These are phyloP conservation scores for Phallusia fumigata DNA, from an alignment of 23 tunicate species.

Conservation along the genomic window DNA sequence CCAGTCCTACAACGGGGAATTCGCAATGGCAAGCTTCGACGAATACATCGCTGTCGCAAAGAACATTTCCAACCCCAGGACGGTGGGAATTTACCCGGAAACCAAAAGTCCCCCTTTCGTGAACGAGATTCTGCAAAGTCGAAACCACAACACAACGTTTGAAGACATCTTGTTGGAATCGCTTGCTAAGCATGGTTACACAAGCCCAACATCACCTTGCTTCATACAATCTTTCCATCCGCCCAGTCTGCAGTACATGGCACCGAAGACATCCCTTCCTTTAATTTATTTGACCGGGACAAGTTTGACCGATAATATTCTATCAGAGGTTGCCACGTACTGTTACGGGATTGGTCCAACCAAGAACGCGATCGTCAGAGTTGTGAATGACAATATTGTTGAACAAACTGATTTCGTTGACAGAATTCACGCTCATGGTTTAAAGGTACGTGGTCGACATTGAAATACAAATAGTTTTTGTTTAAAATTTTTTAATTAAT, in stretches of 20 bases:
- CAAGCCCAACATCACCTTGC: conserved; percentile 45
- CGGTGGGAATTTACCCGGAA: conserved; percentile 90
- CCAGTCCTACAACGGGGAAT: conserved; percentile 77
- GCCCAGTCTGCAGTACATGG: conserved; percentile 49
- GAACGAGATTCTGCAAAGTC: conserved; percentile 26
- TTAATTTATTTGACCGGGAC: conserved; percentile 30
- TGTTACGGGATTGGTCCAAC: conserved; percentile 79
- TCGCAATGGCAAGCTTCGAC: conserved; percentile 69
- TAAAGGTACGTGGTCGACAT: conserved; percentile 33
- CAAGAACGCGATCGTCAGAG: conserved; percentile 53
- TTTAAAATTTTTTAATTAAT: too few species aligned
- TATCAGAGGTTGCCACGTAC: conserved; percentile 28
- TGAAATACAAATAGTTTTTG: neutral
- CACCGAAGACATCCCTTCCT: conserved; percentile 36
- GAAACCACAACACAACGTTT: conserved; percentile 46
- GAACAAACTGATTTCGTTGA: conserved; percentile 44
- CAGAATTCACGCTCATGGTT: conserved; percentile 44
- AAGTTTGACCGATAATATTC: conserved; percentile 9
- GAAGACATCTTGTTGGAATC: conserved; percentile 77
- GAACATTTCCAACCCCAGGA: conserved; percentile 24
- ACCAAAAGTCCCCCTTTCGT: conserved; percentile 67
- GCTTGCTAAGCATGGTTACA: conserved; percentile 60
- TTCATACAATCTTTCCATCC: conserved; percentile 73
- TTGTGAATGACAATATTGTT: conserved; percentile 28
- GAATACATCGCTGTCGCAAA: conserved; percentile 76